These are phyloP conservation scores for Drosophila stalkeri DNA, from an alignment of 2,888 invertebrate genomes.

Conservation along the genomic window DNA sequence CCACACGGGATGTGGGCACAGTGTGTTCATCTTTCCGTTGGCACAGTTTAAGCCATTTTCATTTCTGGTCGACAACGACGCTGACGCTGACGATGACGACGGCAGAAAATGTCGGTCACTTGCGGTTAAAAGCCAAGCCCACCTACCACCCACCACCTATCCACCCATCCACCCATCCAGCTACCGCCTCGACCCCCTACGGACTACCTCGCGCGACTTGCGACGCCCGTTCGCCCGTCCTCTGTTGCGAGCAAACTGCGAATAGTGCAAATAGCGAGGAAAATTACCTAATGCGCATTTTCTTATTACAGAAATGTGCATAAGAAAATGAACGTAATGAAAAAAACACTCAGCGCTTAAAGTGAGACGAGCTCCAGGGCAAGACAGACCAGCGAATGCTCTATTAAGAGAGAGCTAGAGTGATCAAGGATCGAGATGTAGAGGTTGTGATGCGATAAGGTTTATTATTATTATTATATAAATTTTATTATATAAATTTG, in stretches of 20 bases:
- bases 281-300: slow-evolving; percentile 81
- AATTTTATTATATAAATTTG: too few species aligned
- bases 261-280: slow-evolving; percentile 80
- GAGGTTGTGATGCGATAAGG: too few species aligned
- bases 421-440: too few species aligned
- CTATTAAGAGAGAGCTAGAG: not conserved
- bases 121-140: slow-evolving; percentile 66
- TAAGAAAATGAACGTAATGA: slow-evolving; percentile 78
- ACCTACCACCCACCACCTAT: too few species aligned
- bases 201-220: not conserved
- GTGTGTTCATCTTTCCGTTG: slow-evolving; percentile 74
- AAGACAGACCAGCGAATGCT: not conserved
- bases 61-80: slow-evolving; percentile 67
- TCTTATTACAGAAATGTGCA: slow-evolving; percentile 78
- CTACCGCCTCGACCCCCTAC: not conserved
- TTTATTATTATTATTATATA: too few species aligned
- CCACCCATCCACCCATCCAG: not conserved
- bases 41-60: slow-evolving; percentile 74
- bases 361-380: not conserved
- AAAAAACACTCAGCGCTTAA: slow-evolving; percentile 56
- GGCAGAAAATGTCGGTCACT: slow-evolving; percentile 78
- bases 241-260: slow-evolving; percentile 62
- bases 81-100: slow-evolving; percentile 33
- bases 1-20: slow-evolving; percentile 19
- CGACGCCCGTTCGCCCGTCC: slow-evolving; percentile 1